phyloP scores from a whole-genome alignment of 2,797 vertebrate genomes.

The Acipenser ruthenus region DNA sequence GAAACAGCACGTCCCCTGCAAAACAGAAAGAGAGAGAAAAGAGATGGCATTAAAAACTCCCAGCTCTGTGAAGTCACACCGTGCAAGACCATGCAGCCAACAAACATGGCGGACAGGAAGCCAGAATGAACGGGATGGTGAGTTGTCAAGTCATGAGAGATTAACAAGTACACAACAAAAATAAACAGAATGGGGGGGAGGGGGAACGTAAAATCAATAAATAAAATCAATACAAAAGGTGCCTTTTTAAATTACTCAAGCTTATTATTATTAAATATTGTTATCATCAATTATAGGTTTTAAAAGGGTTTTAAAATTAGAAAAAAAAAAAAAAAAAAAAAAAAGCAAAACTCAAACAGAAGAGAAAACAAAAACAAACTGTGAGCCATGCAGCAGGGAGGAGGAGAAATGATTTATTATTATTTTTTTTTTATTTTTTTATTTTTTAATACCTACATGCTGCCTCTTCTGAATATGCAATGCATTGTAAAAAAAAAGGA shows the following conservation, averaged over 20 bases:
- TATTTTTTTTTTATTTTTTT: background rate
- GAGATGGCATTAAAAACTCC: conserved; percentile 22
- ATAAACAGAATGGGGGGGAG: background rate
- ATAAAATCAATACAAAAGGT: background rate
- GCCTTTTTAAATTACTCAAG: too few species aligned
- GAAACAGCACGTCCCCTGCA: conserved; percentile 92
- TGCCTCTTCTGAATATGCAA: conserved; percentile 63
- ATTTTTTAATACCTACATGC: conserved; percentile 55
- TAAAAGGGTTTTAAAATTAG: background rate
- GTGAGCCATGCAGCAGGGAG: conserved; percentile 45
- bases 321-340: conserved; percentile 8
- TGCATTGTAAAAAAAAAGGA: conserved; percentile 56
- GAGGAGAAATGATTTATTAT: conserved; percentile 26
- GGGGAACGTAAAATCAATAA: background rate
- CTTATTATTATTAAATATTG: background rate
- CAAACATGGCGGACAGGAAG: conserved; percentile 36
- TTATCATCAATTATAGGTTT: too few species aligned
- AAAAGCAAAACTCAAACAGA: conserved; percentile 21
- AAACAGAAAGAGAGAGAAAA: conserved; percentile 31
- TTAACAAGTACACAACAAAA: conserved; percentile 7
- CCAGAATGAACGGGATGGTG: conserved; percentile 37
- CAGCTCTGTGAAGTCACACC: conserved; percentile 24
- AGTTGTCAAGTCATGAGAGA: conserved; percentile 27
- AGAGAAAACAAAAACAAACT: conserved; percentile 26
- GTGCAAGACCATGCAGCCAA: conserved; percentile 54